These are phyloP conservation scores for Torymus aiolomorphi DNA, from an alignment of 2,888 invertebrate species.

Conservation along the genomic window DNA sequence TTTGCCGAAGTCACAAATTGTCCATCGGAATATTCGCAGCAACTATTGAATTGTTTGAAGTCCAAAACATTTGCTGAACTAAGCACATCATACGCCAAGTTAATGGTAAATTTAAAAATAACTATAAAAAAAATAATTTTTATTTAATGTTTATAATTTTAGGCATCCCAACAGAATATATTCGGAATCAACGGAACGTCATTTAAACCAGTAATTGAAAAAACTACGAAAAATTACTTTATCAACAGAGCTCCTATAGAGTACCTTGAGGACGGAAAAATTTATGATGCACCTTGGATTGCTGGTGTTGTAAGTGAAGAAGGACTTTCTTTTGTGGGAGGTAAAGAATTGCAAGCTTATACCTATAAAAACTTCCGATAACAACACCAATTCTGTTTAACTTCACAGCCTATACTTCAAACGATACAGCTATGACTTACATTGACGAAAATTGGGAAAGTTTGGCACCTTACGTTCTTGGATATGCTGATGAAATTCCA, in stretches of 20 bases:
- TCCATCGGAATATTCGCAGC: too few relatives aligned
- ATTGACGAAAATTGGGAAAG: constrained; percentile 78
- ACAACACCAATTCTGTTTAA: neutral
- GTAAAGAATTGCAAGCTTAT: constrained; percentile 40
- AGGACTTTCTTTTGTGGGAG: neutral
- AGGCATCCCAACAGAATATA: neutral
- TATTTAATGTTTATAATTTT: neutral
- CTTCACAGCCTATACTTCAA: constrained; percentile 64
- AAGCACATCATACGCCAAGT: neutral
- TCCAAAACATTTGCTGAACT: neutral
- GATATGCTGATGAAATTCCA: constrained; percentile 68
- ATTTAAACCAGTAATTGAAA: constrained; percentile 4
- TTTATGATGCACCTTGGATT: neutral
- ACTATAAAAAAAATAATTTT: neutral
- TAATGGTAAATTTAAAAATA: neutral
- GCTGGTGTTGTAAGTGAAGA: neutral
- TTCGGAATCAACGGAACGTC: neutral
- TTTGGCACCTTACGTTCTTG: constrained; percentile 77
- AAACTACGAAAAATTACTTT: neutral
- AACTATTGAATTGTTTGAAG: neutral
- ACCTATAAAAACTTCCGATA: neutral
- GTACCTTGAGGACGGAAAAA: neutral
- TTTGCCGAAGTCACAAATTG: constrained; percentile 77
- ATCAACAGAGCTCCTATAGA: neutral
- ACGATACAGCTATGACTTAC: constrained; percentile 75